Base-by-base conservation (phyloP, 2,113 vertebrate species). In the Leiothrix lutea region DNA sequence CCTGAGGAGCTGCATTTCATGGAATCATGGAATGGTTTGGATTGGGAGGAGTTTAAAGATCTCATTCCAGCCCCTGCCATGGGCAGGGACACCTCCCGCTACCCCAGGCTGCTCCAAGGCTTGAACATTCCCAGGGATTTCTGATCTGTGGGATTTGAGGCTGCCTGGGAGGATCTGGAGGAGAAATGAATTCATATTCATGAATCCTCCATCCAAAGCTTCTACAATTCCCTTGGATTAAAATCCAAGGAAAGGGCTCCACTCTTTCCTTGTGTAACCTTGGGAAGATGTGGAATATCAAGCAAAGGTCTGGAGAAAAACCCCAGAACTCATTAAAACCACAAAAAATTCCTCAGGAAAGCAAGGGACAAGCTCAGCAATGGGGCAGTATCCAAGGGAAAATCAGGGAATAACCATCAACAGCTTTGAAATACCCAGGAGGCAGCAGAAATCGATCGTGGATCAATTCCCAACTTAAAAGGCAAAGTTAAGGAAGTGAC, bases 361-460 rank as follows among this genome's bases (percentile, higher is more conserved):
- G 21, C 35, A 11, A 48, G 15, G 6, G 14, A 29, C 14, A 17
- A 84, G 13, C 64, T 70, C 56, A 66, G 31, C 22, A 60, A 11
- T 0, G 6, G 14, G 2, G 1, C 38, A 83, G 22, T 3, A 45
- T 26, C 56, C 81, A 65, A 40, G 11, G 35, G 64, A 92, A 64
- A 88, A 40, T 8, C 60, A 28, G 33, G 20, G 56, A 18, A 83
- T 29, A 45, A 26, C 35, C 65, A 56, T 26, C 38, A 64, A 31
- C 16, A 26, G 31, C 31, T 92, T 70, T 17, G 19, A 58, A 42
- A 79, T 36, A 42, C 3, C 38, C 29, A 33, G 5, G 22, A 62
- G 24, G 35, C 64, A 60, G 47, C 1, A 0, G 23, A 66, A 92
- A 47, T 26, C 8, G 0, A 85, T 44, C 2, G 1, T 18, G 48